A percentile compares a stretch with the other conserved stretches of the same genome.
Evolutionary conservation across 2,113 vertebrate genomes (phyloP).

Genomic region (Buteo buteo): DNA sequence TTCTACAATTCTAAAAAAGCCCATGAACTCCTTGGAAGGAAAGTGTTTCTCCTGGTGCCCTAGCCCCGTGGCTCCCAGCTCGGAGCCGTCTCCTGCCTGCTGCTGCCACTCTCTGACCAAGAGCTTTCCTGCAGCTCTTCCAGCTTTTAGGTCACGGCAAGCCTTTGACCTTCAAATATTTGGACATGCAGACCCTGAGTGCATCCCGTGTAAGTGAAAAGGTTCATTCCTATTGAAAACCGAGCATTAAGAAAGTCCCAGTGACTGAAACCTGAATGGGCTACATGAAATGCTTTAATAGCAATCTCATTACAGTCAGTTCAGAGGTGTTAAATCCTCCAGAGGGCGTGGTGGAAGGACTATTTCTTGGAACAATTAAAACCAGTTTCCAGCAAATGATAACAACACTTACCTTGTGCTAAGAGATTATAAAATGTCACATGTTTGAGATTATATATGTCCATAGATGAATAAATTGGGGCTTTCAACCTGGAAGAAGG

Average conservation of each 20-base stretch:
- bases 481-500: not conserved
- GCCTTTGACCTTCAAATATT: too few relatives aligned
- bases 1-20: not conserved
- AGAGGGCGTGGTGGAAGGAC: fast-evolving
- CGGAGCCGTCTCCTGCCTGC: not conserved
- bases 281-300: not conserved
- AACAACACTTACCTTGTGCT: not conserved
- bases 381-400: fast-evolving
- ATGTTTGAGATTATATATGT: fast-evolving
- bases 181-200: fast-evolving
- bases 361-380: not conserved
- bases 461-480: not conserved
- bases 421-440: not conserved
- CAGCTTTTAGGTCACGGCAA: fast-evolving
- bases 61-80: not conserved
- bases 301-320: not conserved
- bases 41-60: fast-evolving
- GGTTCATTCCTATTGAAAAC: not conserved
- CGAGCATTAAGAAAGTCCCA: not conserved
- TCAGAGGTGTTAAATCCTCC: not conserved
- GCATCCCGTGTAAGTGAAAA: not conserved
- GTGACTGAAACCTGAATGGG: not conserved
- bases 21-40: fast-evolving
- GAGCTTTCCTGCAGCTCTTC: not conserved
- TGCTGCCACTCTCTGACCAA: not conserved